Conservation (phyloP, 2,888 invertebrate genomes). For the Brachypterus glaber region DNA sequence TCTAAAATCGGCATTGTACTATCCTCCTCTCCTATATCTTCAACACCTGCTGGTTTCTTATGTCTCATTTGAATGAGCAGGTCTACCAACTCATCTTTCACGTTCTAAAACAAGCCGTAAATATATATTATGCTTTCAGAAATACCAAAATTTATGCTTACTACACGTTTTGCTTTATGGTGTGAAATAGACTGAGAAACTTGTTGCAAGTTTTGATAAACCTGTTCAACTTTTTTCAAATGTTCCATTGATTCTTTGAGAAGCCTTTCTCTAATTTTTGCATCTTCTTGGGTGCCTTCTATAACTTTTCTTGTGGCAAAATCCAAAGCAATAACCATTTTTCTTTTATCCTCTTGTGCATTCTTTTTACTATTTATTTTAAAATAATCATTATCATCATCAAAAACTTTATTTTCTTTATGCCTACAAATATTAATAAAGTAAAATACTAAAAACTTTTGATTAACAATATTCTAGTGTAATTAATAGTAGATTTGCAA, state of each 20-base stretch:
- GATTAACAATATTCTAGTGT: too few relatives aligned
- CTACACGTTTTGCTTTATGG: not conserved
- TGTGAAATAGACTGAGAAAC: conserved; percentile 12
- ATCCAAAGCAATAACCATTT: conserved; percentile 37
- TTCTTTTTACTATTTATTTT: conserved; percentile 54
- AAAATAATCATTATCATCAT: conserved; percentile 93
- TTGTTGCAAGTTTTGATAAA: conserved; percentile 29
- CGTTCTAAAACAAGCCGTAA: conserved; percentile 25
- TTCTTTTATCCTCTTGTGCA: conserved; percentile 32
- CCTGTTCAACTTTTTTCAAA: conserved; percentile 29
- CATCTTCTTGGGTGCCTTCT: conserved; percentile 30
- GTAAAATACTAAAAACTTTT: conserved; percentile 5
- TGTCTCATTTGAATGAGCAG: conserved; percentile 33
- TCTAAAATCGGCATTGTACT: conserved; percentile 26
- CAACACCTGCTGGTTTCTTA: conserved; percentile 27
- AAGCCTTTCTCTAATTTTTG: conserved; percentile 28
- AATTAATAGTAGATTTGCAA: too few relatives aligned
- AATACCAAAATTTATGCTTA: too few relatives aligned
- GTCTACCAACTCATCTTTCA: conserved; percentile 29
- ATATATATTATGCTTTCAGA: too few relatives aligned
- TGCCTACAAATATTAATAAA: conserved; percentile 23
- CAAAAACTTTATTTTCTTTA: conserved; percentile 64
- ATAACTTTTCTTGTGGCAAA: conserved; percentile 35
- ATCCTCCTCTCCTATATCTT: conserved; percentile 29
- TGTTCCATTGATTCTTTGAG: conserved; percentile 31